Percentiles rank a stretch among this genome's conserved stretches.
These are phyloP conservation scores for Cheilosia grossa DNA, from an alignment of 2,888 invertebrate species.

Conservation along the genomic window DNA sequence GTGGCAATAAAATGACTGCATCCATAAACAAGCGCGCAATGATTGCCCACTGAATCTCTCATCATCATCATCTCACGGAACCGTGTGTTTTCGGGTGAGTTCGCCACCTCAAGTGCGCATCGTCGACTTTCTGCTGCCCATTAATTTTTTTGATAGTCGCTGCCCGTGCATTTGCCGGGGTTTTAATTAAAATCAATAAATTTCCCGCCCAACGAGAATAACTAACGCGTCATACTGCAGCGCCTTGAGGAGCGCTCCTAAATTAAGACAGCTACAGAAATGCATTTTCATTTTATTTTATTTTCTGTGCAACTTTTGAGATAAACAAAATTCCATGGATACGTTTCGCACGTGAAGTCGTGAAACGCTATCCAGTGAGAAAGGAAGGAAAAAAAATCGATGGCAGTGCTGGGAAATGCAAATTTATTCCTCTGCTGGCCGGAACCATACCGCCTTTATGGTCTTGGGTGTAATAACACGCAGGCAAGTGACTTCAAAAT, in stretches of 20 bases:
- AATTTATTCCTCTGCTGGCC: background rate
- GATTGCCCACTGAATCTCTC: background rate
- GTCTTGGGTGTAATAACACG: too few species aligned
- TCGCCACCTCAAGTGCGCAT: background rate
- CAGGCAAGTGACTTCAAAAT: too few species aligned
- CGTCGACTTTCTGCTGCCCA: background rate
- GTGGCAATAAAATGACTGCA: background rate
- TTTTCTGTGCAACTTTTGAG: background rate
- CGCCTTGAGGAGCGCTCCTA: background rate
- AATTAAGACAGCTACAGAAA: background rate
- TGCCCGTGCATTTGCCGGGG: background rate
- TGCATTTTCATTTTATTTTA: background rate
- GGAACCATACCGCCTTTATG: too few species aligned
- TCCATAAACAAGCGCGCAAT: background rate
- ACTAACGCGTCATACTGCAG: constrained; percentile 1
- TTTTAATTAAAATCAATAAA: constrained; percentile 12
- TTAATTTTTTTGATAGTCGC: background rate
- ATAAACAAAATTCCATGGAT: background rate
- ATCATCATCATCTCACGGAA: background rate
- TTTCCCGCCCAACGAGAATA: background rate
- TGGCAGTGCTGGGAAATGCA: background rate
- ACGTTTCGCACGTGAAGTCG: background rate
- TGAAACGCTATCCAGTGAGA: background rate
- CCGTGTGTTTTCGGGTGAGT: background rate
- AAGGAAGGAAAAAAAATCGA: background rate